phyloP scores from a whole-genome alignment of 1,140 invertebrate genomes.

The Idris sp. region DNA sequence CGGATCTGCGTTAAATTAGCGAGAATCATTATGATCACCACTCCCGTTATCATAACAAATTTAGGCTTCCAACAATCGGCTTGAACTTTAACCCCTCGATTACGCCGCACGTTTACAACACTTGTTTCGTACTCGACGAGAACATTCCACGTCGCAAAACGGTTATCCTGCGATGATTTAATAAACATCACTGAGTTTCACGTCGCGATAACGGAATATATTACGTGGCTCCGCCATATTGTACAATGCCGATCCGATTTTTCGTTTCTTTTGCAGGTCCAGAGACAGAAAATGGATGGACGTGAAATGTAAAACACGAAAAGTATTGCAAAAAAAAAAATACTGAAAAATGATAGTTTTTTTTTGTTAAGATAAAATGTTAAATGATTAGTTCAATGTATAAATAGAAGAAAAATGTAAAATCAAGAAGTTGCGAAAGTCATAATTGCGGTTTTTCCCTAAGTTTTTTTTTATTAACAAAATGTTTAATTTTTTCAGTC shows the following conservation, averaged over 20 bases:
- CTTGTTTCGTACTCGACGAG: conserved; percentile 38
- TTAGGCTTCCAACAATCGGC: conserved; percentile 18
- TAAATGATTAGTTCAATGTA: too few relatives aligned
- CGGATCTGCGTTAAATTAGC: too few relatives aligned
- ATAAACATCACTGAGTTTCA: conserved; percentile 33
- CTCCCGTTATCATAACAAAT: conserved; percentile 25
- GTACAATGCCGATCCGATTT: conserved; percentile 12
- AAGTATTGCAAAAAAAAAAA: too few relatives aligned
- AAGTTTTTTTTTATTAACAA: too few relatives aligned
- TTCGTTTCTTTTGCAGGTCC: not conserved
- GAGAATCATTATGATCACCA: conserved; percentile 5
- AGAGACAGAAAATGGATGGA: too few relatives aligned
- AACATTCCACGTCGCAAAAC: conserved; percentile 53
- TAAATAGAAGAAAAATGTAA: too few relatives aligned
- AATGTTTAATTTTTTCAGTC: too few relatives aligned
- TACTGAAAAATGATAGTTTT: too few relatives aligned
- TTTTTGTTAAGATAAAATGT: too few relatives aligned
- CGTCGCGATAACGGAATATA: conserved; percentile 37
- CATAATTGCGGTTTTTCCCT: too few relatives aligned
- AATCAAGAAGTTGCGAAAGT: too few relatives aligned
- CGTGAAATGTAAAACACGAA: too few relatives aligned
- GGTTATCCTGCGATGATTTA: conserved; percentile 25
- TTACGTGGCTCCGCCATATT: conserved; percentile 54
- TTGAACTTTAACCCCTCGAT: conserved; percentile 46
- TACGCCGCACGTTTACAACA: conserved; percentile 39